Percentiles rank a stretch among this genome's conserved stretches.
phyloP scores from a whole-genome alignment of 30 jellyfish, hydroid and myxozoan species.

The Turritopsis dohrnii region DNA sequence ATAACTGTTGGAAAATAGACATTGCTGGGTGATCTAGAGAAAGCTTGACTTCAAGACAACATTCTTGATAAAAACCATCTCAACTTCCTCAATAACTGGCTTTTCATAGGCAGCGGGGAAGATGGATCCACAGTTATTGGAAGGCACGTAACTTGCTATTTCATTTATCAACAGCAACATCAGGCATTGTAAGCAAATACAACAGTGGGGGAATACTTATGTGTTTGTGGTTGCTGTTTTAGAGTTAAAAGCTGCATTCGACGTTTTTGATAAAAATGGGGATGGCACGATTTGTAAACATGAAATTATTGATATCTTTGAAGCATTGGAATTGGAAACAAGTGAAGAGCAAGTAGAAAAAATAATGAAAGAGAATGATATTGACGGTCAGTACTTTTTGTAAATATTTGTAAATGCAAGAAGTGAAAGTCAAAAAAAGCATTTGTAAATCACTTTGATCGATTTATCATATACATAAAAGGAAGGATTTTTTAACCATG shows the following conservation, averaged over 20 bases:
- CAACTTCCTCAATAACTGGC: not conserved
- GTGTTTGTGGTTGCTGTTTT: not conserved
- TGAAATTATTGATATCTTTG: not conserved
- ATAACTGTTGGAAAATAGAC: no score
- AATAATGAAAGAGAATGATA: not conserved
- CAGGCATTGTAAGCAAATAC: not conserved
- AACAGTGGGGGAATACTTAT: not conserved
- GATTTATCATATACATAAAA: no score
- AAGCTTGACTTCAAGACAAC: not conserved
- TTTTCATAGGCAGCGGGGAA: not conserved
- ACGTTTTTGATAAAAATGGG: not conserved
- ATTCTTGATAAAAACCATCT: not conserved
- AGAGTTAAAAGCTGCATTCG: slow-evolving; percentile 3
- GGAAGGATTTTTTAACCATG: no score
- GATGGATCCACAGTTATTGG: not conserved
- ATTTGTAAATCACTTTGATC: not conserved
- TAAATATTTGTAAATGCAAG: no score
- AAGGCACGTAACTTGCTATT: not conserved
- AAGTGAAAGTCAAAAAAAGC: not conserved
- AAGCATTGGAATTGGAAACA: not conserved
- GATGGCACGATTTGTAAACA: slow-evolving; percentile 8
- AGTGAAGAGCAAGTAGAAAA: not conserved
- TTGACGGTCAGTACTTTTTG: not conserved
- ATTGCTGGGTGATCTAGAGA: no score
- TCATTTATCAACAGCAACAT: not conserved